Evolutionary conservation across 1,140 invertebrate genomes (phyloP), one percentile per base, ranked within the genome.

Genomic region (Drosophila ambigua): DNA sequence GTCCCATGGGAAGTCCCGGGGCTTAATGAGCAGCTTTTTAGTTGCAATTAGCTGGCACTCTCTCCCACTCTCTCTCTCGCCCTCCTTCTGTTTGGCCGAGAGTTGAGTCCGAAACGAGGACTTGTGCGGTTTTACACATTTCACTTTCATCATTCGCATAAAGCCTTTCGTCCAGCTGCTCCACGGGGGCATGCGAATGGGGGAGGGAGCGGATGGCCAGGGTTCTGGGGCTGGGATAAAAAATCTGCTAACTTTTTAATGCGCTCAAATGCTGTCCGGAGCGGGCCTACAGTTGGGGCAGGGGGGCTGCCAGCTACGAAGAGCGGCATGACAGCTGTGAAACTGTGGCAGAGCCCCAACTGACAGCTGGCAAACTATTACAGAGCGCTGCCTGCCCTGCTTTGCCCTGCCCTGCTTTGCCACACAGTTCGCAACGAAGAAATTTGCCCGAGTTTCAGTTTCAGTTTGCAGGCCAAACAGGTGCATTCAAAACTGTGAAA

Each of bases 21-120:
- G 57, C 81, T 77, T 87, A 84, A 84, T 84, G 81, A 84, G 77
- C 77, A 87, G 87, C 77, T 84, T 84, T 84, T 77, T 81, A 77
- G 67, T 78, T 81, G 79, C 81, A 87, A 87, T 85, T 85, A 87
- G 82, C 72, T 52, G 16, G 43, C 48, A 31, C 59, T n/a, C 52
- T 5, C 9, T 5, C 16, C 28, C 15, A 53, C 20, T 39, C 15
- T 41, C 20, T 2, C 20, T 20, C 20, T 20, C 20, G 26, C 16
- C 41, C 50, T 52, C 50, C 28, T 31, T 59, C 45, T 20, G 28
- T 31, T 8, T 16, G 16, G 6, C 44, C 15, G 9, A 13, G 11
- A 61, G 62, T 13, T 26, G 46, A 44, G 60, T 63, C 43, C 23
- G 11, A 53, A 44, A 45, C 53, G 41, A 2, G 31, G 68, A 28